Evolutionary conservation across 2,888 invertebrate genomes (phyloP), one percentile per base, ranked within the genome.

Genomic region (Acronicta alni): DNA sequence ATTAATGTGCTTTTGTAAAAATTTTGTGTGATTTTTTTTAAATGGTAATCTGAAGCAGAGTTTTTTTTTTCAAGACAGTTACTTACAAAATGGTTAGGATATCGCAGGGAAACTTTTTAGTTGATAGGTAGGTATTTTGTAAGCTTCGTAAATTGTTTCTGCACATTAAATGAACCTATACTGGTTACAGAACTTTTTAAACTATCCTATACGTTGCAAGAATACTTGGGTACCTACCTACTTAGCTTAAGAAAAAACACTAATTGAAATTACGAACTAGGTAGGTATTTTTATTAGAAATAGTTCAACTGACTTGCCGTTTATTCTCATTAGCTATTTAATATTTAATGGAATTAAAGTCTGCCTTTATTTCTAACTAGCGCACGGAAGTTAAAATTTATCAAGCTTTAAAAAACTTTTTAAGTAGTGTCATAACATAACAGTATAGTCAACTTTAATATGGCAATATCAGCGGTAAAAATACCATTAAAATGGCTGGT

Each of bases 1-100:
- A 83, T 77, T 72, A 53, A 61, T 86, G 85, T 78, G 74, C 80
- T 81, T 82, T 87, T 89, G 87, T 88, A 82, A 79, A 86, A 87
- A 82, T 78, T 55, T 76, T 81, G 80, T 85, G 82, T 82, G 76
- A 79, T 77, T 80, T 77, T 73, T 66, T 69, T 57, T 72, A 74
- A 77, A 79, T 56, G 49, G 42, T 51, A 56, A 47, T 65, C 39
- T 42, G 41, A 26, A 52, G 60, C 62, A 58, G 66, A 58, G 63
- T 61, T 64, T 72, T 68, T 65, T 69, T 60, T 66, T 67, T 67
- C 53, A 62, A 64, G 60, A 46, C 30, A 57, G 67, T 75, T 59
- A 49, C 32, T 49, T 15, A 69, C 39, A 46, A 66, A 71, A 72
- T 70, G 71, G 72, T 67, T 81, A 71, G 44, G 73, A 78, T 74